A percentile compares a stretch with the other conserved stretches of the same genome.
phyloP scores from a whole-genome alignment of 2,113 vertebrate genomes.

The Pardalotus punctatus region DNA sequence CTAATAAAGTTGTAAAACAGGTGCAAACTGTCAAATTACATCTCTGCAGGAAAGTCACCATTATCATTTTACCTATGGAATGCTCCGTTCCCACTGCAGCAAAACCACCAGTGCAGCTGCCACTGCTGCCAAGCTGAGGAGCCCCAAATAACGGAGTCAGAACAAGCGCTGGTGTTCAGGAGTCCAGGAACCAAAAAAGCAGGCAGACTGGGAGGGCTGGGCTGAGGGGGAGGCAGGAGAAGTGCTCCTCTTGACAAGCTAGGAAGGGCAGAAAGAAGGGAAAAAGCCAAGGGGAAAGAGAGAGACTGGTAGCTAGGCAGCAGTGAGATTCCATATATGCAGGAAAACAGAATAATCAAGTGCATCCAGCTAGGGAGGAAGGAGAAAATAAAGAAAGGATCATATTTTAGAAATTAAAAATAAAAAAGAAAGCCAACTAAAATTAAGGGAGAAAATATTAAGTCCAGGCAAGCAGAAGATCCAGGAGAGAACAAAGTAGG shows the following conservation, averaged over 20 bases:
- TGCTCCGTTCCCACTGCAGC: slow-evolving; percentile 33
- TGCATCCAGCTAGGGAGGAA: neutral
- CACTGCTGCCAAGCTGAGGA: neutral
- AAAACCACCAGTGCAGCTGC: slow-evolving; percentile 53
- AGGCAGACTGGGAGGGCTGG: neutral
- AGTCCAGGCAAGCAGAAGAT: neutral
- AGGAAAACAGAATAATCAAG: neutral
- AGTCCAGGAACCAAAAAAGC: slow-evolving; percentile 11
- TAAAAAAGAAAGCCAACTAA: neutral
- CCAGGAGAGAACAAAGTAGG: neutral
- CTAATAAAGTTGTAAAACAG: slow-evolving; percentile 45
- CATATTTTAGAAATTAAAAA: neutral
- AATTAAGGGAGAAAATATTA: neutral
- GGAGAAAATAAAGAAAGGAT: neutral
- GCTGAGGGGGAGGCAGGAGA: neutral
- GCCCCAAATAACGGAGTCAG: neutral
- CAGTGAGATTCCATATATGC: neutral
- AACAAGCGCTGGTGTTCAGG: neutral
- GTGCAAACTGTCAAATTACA: slow-evolving; percentile 67
- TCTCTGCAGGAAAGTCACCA: slow-evolving; percentile 18
- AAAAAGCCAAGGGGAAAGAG: neutral
- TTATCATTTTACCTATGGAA: slow-evolving; percentile 68
- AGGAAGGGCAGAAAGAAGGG: neutral
- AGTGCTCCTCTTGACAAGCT: neutral
- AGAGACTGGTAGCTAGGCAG: neutral